Percentiles rank a stretch among this genome's conserved stretches.
Conservation (phyloP, 2,797 vertebrate genomes). For the Coregonus sp. region DNA sequence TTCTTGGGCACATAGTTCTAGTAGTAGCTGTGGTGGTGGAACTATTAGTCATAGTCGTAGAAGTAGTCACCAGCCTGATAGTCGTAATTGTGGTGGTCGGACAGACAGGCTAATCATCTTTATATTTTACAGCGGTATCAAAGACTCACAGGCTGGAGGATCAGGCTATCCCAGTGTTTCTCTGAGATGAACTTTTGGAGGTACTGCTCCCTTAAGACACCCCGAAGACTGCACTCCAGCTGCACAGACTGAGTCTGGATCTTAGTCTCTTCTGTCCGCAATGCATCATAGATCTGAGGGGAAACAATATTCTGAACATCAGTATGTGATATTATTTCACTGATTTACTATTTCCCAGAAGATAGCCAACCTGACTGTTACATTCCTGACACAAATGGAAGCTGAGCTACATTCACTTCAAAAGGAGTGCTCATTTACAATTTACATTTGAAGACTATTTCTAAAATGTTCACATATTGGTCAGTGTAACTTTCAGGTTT, state of each 20-base stretch:
- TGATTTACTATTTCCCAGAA: background rate
- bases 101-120: background rate
- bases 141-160: constrained; percentile 53
- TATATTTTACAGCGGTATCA: background rate
- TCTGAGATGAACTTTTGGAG: constrained; percentile 71
- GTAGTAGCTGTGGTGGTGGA: background rate
- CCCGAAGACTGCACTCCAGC: constrained; percentile 76
- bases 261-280: constrained; percentile 64
- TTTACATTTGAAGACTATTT: too few relatives aligned
- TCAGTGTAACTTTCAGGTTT: background rate
- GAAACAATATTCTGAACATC: constrained; percentile 3
- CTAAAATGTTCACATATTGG: too few relatives aligned
- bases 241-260: constrained; percentile 57
- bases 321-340: too few relatives aligned
- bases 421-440: too few relatives aligned
- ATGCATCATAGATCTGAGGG: constrained; percentile 72
- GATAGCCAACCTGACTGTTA: too few relatives aligned
- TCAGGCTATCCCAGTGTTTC: constrained; percentile 82
- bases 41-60: background rate
- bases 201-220: constrained; percentile 76
- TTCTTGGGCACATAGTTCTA: background rate
- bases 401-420: too few relatives aligned
- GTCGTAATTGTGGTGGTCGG: background rate
- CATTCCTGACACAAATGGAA: background rate
- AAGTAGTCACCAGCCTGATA: background rate